Evolutionary conservation across 2,888 invertebrate genomes (phyloP).

Genomic region (Lepidonotus clava): DNA sequence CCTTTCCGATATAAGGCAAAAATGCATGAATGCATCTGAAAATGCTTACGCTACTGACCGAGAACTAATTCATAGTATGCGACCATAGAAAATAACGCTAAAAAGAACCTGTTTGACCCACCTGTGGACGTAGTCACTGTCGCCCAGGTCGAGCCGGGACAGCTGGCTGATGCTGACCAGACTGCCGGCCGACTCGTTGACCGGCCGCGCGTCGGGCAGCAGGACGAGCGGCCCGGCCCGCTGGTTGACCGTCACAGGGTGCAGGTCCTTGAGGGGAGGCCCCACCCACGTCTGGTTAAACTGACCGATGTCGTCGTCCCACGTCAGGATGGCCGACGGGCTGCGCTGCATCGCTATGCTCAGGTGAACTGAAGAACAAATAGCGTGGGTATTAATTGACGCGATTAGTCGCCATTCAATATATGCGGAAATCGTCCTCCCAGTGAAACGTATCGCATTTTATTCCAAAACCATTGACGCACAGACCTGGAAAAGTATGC

Average conservation of each 20-base stretch:
- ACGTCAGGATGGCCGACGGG: conserved; percentile 71
- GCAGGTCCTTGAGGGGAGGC: conserved; percentile 66
- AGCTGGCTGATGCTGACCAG: conserved; percentile 66
- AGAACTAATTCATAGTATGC: too few relatives aligned
- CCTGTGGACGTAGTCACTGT: conserved; percentile 77
- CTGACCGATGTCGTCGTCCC: conserved; percentile 69
- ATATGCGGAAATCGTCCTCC: too few relatives aligned
- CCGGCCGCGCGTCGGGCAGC: conserved; percentile 37
- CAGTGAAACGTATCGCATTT: too few relatives aligned
- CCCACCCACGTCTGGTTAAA: conserved; percentile 73
- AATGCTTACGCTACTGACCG: too few relatives aligned
- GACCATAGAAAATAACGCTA: too few relatives aligned
- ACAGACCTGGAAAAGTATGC: too few relatives aligned
- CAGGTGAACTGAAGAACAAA: conserved; percentile 68
- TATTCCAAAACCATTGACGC: too few relatives aligned
- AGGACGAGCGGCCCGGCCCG: conserved; percentile 64
- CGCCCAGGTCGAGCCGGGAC: conserved; percentile 63
- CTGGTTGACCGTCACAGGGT: conserved; percentile 71
- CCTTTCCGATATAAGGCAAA: too few relatives aligned
- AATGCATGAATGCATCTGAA: too few relatives aligned
- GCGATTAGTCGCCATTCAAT: too few relatives aligned
- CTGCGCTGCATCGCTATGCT: conserved; percentile 71
- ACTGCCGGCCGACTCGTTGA: conserved; percentile 53
- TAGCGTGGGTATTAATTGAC: neutral
- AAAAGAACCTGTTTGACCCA: too few relatives aligned